Base-by-base conservation (phyloP, 2,797 vertebrate species). In the Melanotaenia pygmaea region DNA sequence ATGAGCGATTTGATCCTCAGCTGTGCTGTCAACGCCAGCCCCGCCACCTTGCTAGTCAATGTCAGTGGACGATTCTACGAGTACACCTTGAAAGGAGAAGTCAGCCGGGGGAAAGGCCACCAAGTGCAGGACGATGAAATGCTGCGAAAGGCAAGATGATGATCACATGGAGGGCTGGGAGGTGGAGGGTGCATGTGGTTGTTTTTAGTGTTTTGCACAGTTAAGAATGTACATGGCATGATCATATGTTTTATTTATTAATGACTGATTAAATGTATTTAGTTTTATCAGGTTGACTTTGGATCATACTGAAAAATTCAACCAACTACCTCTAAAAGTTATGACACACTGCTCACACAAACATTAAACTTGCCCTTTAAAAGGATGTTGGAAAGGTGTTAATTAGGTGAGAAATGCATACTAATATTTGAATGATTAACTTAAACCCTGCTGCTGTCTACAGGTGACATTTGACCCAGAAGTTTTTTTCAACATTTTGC, bases 401-500 rank as follows among this genome's bases (percentile, higher is more conserved):
- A 0, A 66, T n/a, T 6, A 59, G 0, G 13, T 53, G 20, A 1
- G 35, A 11, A 66, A 28, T 40, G 12, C 4, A 50, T 4, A 7
- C 45, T 72, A 56, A 47, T 1, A 28, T 11, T 2, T 54, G 1
- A 12, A 2, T 32, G 22, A 56, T 20, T 37, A 59, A 67, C 0
- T 40, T 64, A 1, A 4, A 47, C 30, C 57, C 20, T 64, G 47
- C 24, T 38, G 1, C 26, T 84, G 26, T 83, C 54, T 67, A 22
- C 34, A 99, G 98, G 96, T 99, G 86, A 99, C 97, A 77, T 99
- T 99, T 95, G 97, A 99, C 88, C 96, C 98, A 4, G 98, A 99
- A 83, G 97, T 99, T 53, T 99, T 99, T 92, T 99, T 99, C 95
- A 99, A 99, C 90, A 99, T 99, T 88, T 94, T 99, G 88, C 95